Evolutionary conservation across 2,113 vertebrate species (phyloP), one percentile per base, ranked within the genome.

Genomic region (Fregetta grallaria): DNA sequence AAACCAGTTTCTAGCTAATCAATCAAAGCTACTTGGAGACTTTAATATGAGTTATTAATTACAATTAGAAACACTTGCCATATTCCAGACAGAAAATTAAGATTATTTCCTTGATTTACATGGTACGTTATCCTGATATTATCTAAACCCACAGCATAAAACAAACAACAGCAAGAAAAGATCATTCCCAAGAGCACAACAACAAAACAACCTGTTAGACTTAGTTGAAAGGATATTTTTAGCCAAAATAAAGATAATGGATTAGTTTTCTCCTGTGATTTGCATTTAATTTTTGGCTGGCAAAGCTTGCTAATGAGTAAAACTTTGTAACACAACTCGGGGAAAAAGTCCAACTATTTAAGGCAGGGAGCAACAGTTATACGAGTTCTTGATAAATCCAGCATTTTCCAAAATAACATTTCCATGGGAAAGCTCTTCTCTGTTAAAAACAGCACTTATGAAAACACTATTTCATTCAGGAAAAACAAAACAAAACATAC

Each of bases 61-160:
- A 92, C 85, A 94, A 93, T 94, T 97, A 97, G 94, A 92, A 96
- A 95, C 71, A 94, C 77, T 53, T 97, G 84, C 92, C 96, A 82
- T 79, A 96, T 78, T 93, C 58, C 67, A 94, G 93, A 93, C 74
- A 96, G 93, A 95, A 94, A 66, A 96, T 94, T 96, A 95, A 93
- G 72, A 96, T 95, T 96, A 96, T 94, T 96, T 96, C 79, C 86
- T 94, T 92, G 63, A 86, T 0, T 92, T 86, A 88, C 52, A 77
- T 75, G 94, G 84, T 84, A 86, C 30, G 34, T 95, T 95, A 94
- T 94, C 62, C 61, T 88, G 89, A 89, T 75, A 84, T 17, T 81
- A 86, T 86, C 83, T 74, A 92, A 93, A 61, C 11, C 11, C 0
- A 1, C 32, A 75, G 32, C 15, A 44, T 58, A 75, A 88, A 93